These are phyloP conservation scores for Leucopternis melanops DNA, from an alignment of 2,113 vertebrate genomes.

Conservation along the genomic window DNA sequence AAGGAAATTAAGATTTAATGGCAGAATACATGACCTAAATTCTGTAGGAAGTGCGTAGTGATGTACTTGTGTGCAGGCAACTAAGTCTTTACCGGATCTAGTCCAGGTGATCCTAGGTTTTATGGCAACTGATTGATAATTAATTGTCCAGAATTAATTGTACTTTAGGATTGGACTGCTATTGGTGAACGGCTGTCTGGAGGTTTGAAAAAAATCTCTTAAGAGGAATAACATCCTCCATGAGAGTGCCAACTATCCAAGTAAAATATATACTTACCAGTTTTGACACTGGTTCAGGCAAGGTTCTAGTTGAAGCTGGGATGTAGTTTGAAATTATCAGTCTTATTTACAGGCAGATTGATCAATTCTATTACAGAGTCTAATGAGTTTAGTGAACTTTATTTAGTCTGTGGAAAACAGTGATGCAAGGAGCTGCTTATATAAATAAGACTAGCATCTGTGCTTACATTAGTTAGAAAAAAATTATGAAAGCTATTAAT, in stretches of 20 bases:
- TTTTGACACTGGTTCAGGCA: background rate
- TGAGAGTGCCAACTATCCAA: background rate
- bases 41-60: background rate
- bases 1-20: background rate
- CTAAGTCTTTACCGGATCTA: background rate
- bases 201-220: background rate
- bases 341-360: background rate
- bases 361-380: background rate
- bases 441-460: background rate
- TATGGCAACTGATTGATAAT: background rate
- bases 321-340: background rate
- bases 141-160: background rate
- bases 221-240: background rate
- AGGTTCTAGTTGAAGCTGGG: background rate
- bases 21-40: background rate
- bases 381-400: background rate
- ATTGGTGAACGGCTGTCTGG: accelerated
- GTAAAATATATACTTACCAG: background rate
- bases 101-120: background rate
- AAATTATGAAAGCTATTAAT: background rate
- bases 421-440: background rate
- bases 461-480: background rate
- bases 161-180: background rate
- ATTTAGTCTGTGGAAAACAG: background rate
- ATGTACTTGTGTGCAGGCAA: background rate